Percentiles rank a stretch among this genome's conserved stretches.
These are phyloP conservation scores for Lycocorax pyrrhopterus DNA, from an alignment of 2,113 vertebrate species.

Conservation along the genomic window DNA sequence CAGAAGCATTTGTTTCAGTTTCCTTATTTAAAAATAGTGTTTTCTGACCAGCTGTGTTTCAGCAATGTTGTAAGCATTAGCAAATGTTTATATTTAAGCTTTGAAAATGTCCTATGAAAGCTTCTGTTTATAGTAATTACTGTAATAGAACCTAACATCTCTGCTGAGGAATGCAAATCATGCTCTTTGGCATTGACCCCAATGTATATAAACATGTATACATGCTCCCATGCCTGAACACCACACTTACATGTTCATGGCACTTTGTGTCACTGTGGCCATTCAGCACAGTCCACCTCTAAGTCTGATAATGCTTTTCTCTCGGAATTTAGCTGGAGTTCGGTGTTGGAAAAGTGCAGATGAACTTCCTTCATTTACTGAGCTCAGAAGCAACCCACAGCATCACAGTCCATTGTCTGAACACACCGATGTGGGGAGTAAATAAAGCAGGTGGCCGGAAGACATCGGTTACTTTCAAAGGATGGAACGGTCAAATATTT, in stretches of 20 bases:
- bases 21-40: not conserved
- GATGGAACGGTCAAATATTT: constrained; percentile 91
- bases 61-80: not conserved
- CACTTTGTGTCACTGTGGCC: not conserved
- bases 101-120: not conserved
- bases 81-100: not conserved
- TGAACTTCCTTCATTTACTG: constrained; percentile 98
- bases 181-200: not conserved
- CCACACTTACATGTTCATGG: not conserved
- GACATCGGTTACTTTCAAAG: constrained; percentile 78
- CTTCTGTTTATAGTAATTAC: not conserved
- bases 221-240: not conserved
- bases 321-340: constrained; percentile 82
- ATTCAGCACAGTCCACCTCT: not conserved
- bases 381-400: constrained; percentile 89
- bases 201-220: not conserved
- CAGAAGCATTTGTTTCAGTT: not conserved
- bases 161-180: not conserved
- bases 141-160: not conserved
- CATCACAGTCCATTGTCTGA: constrained; percentile 88
- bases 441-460: constrained; percentile 44
- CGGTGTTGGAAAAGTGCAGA: constrained; percentile 89
- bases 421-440: constrained; percentile 61
- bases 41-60: constrained; percentile 1
- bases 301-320: not conserved